Base-by-base conservation (phyloP, 2,888 invertebrate genomes). In the Athalia cordata region DNA sequence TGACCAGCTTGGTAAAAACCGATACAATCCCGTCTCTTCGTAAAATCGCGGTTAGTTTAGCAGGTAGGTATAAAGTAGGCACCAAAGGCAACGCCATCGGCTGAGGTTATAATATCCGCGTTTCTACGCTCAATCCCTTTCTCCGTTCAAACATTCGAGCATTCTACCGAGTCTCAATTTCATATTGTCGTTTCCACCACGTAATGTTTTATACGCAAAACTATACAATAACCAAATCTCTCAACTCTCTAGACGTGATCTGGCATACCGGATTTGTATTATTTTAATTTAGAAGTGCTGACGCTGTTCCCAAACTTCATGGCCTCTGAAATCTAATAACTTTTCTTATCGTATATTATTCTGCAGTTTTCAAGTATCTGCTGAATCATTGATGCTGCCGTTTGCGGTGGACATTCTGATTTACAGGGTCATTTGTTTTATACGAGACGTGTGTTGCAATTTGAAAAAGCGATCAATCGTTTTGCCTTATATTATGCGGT, bases 1-100 rank as follows among this genome's bases (percentile, higher is more conserved):
- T 50, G 75, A 64, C 45, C 59, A 64, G 50, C 13, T 64, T 5
- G 55, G 72, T 64, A 50, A 11, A 72, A 64, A 75, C 62, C 64
- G 29, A 75, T 62, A 11, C 11, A 61, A 64, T 75, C 64, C 75
- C 75, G 49, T 75, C 62, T 75, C 75, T 52, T 59, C 55, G 68
- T 52, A 68, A 55, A 68, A 68, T 68, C 55, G 68, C 29, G 29
- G 29, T 29, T 68, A 67, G 55, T 68, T 68, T 52, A 68, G 43
- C 68, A 68, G 47, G 52, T 55, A 68, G 29, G 29, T 29, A 29
- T 29, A 29, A 29, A 29, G 29, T 29, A 29, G 29, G 29, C 29
- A 29, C 29, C 29, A 29, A 29, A 29, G 29, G 29, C 43, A 11
- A 68, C 15, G 52, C 68, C n/a, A 68, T 29, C 52, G 68, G 29